These are phyloP conservation scores for Tapera naevia DNA, from an alignment of 2,797 vertebrate genomes.

Conservation along the genomic window DNA sequence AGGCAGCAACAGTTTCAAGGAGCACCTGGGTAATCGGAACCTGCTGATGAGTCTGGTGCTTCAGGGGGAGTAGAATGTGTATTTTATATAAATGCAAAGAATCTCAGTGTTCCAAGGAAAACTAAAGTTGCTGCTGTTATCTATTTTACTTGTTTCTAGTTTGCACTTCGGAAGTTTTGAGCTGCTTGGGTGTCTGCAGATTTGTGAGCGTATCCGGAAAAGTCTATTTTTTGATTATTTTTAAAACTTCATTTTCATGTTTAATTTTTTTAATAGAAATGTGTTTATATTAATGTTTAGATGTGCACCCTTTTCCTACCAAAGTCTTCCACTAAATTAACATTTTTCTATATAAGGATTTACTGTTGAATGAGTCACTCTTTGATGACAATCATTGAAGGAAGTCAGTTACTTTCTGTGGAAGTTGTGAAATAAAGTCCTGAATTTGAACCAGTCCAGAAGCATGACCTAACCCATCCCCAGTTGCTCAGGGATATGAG, in stretches of 20 bases:
- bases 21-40: conserved; percentile 61
- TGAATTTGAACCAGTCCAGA: conserved; percentile 19
- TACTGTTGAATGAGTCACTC: conserved; percentile 35
- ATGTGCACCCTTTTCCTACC: not conserved
- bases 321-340: conserved; percentile 27
- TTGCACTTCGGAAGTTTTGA: conserved; percentile 49
- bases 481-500: not conserved
- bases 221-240: conserved; percentile 2
- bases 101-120: not conserved
- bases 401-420: conserved; percentile 70
- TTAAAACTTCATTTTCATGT: conserved; percentile 16
- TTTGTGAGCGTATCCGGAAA: conserved; percentile 11
- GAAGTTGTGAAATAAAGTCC: conserved; percentile 49
- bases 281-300: not conserved
- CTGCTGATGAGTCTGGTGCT: not conserved
- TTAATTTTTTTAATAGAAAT: conserved; percentile 1
- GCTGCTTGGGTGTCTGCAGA: conserved; percentile 22
- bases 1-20: conserved; percentile 87
- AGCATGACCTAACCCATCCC: not conserved
- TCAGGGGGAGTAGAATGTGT: not conserved
- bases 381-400: conserved; percentile 72
- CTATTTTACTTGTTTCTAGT: not conserved
- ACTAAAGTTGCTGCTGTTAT: not conserved
- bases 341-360: not conserved
- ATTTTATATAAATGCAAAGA: not conserved